These are phyloP conservation scores for Idaea aversata DNA, from an alignment of 2,888 invertebrate genomes.

Conservation along the genomic window DNA sequence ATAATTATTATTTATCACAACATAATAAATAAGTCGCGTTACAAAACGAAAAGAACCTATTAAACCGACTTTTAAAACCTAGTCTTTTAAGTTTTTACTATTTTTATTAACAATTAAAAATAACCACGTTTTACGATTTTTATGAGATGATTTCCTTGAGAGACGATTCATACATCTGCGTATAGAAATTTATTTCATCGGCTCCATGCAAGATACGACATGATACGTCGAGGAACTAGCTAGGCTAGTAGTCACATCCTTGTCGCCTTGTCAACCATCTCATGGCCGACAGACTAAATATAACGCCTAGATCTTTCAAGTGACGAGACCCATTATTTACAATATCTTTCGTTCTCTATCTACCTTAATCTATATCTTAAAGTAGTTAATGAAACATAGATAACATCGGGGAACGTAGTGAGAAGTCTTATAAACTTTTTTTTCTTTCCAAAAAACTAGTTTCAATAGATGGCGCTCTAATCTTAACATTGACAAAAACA, in stretches of 20 bases:
- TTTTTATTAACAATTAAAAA: slow-evolving; percentile 58
- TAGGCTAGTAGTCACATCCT: slow-evolving; percentile 2
- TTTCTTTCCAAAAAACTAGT: too few species aligned
- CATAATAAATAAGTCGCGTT: slow-evolving; percentile 60
- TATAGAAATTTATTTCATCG: slow-evolving; percentile 61
- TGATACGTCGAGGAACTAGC: background rate
- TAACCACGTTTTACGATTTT: slow-evolving; percentile 63
- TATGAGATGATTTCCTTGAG: slow-evolving; percentile 34
- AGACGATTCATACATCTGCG: slow-evolving; percentile 36
- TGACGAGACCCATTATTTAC: background rate
- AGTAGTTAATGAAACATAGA: background rate
- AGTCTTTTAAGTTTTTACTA: slow-evolving; percentile 69
- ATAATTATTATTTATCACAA: slow-evolving; percentile 44
- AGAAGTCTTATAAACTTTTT: background rate
- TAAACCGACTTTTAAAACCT: slow-evolving; percentile 61
- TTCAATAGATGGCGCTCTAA: too few species aligned
- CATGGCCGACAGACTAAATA: background rate
- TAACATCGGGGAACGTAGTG: background rate
- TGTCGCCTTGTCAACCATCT: background rate
- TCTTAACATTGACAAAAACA: too few species aligned
- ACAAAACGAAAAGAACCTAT: slow-evolving; percentile 49
- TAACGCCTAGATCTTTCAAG: background rate
- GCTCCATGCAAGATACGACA: slow-evolving; percentile 19
- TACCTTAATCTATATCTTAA: background rate
- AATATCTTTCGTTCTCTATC: background rate